These are phyloP conservation scores for Phalacrocorax brasilianus DNA, from an alignment of 2,113 vertebrate species.

Conservation along the genomic window DNA sequence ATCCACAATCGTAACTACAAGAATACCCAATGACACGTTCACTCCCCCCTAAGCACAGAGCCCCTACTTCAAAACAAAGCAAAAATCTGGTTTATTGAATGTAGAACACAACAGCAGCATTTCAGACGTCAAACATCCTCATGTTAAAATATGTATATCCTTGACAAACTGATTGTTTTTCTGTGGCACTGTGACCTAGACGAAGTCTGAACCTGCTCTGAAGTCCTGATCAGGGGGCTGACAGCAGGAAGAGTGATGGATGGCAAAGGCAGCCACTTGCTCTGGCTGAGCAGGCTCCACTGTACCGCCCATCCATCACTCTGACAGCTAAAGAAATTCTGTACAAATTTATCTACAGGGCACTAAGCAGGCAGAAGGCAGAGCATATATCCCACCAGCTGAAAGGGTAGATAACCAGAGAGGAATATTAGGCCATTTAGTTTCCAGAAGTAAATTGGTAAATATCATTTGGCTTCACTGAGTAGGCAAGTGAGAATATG, in stretches of 20 bases:
- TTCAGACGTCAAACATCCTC: conserved; percentile 11
- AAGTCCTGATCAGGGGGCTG: conserved; percentile 21
- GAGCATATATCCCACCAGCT: conserved; percentile 38
- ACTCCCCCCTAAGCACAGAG: neutral
- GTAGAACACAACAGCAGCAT: neutral
- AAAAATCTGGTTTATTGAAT: neutral
- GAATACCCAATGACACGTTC: neutral
- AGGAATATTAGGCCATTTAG: conserved; percentile 27
- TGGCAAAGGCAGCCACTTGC: conserved; percentile 47
- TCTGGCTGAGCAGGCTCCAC: conserved; percentile 61
- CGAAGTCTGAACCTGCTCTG: conserved; percentile 8
- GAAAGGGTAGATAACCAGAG: conserved; percentile 51
- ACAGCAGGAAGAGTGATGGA: conserved; percentile 70
- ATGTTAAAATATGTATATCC: conserved; percentile 47
- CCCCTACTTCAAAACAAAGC: neutral
- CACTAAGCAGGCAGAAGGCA: conserved; percentile 45
- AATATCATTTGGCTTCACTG: neutral
- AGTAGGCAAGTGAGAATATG: neutral
- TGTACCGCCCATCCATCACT: conserved; percentile 72
- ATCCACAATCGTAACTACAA: neutral
- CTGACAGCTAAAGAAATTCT: conserved; percentile 70
- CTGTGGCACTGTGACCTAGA: conserved; percentile 12
- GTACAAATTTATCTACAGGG: conserved; percentile 66
- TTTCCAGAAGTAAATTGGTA: conserved; percentile 33
- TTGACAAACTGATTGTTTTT: conserved; percentile 51